These are phyloP conservation scores for Okapia johnstoni DNA, from an alignment of 2,113 vertebrate genomes.

Conservation along the genomic window DNA sequence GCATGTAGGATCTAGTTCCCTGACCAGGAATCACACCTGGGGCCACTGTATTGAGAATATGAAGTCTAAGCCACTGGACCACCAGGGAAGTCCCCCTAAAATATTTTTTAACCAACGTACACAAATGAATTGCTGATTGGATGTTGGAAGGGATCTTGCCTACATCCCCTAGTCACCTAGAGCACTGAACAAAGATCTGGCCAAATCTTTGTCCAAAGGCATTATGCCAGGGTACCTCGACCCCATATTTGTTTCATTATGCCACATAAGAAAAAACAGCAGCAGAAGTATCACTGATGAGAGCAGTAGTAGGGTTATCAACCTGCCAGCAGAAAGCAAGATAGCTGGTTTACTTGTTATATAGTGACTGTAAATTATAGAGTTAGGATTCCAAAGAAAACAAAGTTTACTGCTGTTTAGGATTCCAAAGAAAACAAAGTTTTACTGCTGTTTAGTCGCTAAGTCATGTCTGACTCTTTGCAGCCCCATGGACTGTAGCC, in stretches of 20 bases:
- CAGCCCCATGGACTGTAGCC: background rate
- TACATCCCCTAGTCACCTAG: conserved; percentile 66
- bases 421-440: conserved; percentile 76
- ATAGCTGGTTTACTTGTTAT: conserved; percentile 57
- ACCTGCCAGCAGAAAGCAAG: conserved; percentile 43
- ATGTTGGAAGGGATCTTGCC: conserved; percentile 67
- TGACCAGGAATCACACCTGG: background rate
- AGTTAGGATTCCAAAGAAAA: conserved; percentile 73
- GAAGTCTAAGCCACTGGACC: background rate
- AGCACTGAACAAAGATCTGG: conserved; percentile 47
- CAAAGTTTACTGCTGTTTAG: no score
- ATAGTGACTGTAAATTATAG: conserved; percentile 73
- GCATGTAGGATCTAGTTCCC: background rate
- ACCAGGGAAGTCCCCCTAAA: background rate
- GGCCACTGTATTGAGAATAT: background rate
- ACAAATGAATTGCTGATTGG: conserved; percentile 37
- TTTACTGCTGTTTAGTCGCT: background rate
- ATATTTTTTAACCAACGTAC: conserved; percentile 40
- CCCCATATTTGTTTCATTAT: conserved; percentile 46
- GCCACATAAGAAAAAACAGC: conserved; percentile 50
- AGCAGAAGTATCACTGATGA: conserved; percentile 49
- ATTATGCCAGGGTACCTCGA: conserved; percentile 26
- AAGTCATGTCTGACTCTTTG: background rate
- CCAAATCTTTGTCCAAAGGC: background rate
- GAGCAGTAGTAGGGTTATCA: conserved; percentile 35